Base-by-base conservation (phyloP, 2,888 invertebrate species). In the Pandemis corylana region DNA sequence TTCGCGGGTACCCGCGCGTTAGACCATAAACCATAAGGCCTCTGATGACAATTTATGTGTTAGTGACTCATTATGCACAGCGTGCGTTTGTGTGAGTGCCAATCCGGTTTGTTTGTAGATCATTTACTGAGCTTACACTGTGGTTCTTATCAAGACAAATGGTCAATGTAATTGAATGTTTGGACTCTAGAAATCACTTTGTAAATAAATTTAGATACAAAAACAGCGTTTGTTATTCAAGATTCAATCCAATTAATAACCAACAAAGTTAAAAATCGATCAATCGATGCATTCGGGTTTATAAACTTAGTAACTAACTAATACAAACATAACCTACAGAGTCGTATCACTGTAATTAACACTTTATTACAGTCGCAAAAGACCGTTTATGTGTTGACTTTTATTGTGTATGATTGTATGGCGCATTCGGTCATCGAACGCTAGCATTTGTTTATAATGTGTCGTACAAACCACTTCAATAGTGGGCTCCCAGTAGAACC, bases 361-460 rank as follows among this genome's bases (percentile, higher is more conserved):
- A 69, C 41, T 68, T 61, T 74, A 69, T 65, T 51, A 1, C 64
- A 15, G 28, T 59, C n/a, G 9, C 5, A 13, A 46, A 70, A 61
- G 61, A 65, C 66, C 42, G 65, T 28, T 63, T 67, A 49, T 20
- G 44, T 61, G 10, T 15, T 12, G 46, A 36, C 20, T 44, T 7
- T 41, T 4, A 61, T 46, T 46, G 12, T 46, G 46, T 10, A 46
- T 46, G 46, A 12, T 12, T 46, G 36, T 75, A 70, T 71, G 67
- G 63, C 70, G 67, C 66, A 71, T 53, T 28, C 28, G 75, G 75
- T 75, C 75, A 75, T 67, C 67, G 75, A 53, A 71, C 75, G 75
- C 67, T 7, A 15, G 61, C 49, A 63, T 20, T 71, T 75, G 74
- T 74, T 70, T 70, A 74, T 74, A 53, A 71, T 71, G 28, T 51